Percentiles rank a stretch among this genome's conserved stretches.
Conservation (phyloP, 2,888 invertebrate genomes). For the Calameuta pallipes region DNA sequence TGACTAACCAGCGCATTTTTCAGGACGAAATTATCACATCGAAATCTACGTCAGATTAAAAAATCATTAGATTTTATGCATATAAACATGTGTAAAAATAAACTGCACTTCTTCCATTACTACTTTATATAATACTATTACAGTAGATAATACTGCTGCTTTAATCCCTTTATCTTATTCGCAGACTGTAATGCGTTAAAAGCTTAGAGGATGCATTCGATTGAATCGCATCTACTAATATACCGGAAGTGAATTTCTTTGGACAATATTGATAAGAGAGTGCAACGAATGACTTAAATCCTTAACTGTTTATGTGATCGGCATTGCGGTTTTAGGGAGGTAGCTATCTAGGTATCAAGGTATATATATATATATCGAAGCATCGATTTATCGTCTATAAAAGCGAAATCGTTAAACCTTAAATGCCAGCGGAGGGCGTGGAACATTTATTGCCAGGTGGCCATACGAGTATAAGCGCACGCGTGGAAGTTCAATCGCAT, state of each 20-base stretch:
- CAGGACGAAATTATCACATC: background rate
- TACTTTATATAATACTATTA: no score
- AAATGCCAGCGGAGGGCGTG: background rate
- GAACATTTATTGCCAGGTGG: background rate
- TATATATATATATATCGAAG: background rate
- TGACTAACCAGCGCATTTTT: background rate
- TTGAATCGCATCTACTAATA: background rate
- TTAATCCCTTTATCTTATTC: background rate
- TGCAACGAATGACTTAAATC: background rate
- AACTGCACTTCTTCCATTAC: background rate
- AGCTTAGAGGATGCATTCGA: background rate
- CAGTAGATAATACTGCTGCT: background rate
- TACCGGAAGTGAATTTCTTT: background rate
- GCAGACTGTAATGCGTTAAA: background rate
- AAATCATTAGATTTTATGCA: background rate
- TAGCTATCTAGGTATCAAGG: background rate
- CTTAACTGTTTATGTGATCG: constrained; percentile 2
- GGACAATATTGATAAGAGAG: background rate
- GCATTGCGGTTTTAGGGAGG: background rate
- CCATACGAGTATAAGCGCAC: background rate
- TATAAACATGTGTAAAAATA: background rate
- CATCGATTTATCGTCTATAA: constrained; percentile 16
- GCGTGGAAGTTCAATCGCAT: background rate
- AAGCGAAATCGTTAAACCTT: constrained; percentile 12
- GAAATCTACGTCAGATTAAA: background rate